These are phyloP conservation scores for Coccyzus lansbergi DNA, from an alignment of 2,797 vertebrate genomes.

Conservation along the genomic window DNA sequence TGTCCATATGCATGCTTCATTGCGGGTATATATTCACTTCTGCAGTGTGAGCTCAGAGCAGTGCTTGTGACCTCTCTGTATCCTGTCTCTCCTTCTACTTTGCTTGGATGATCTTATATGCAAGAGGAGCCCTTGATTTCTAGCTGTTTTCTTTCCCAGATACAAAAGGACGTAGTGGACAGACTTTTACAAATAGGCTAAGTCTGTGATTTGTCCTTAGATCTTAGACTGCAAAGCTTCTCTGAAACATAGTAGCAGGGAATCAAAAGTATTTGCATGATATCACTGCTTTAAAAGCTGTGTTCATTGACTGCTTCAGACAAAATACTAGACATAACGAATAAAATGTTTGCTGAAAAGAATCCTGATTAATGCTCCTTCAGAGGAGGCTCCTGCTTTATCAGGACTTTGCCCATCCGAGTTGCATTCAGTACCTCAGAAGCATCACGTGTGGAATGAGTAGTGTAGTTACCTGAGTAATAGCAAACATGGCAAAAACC, in stretches of 20 bases:
- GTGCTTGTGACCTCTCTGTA: not conserved
- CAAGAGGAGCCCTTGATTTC: not conserved
- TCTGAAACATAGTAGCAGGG: not conserved
- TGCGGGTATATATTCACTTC: not conserved
- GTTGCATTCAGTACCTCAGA: rapidly evolving
- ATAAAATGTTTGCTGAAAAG: not conserved
- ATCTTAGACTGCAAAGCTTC: not conserved
- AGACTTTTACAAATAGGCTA: not conserved
- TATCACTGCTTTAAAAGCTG: not conserved
- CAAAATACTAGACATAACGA: not conserved
- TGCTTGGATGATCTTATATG: rapidly evolving
- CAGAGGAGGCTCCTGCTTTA: not conserved
- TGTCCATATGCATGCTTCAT: not conserved
- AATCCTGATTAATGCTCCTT: not conserved
- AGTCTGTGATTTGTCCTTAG: not conserved
- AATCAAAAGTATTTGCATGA: not conserved
- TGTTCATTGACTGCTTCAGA: not conserved
- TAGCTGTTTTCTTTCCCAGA: not conserved
- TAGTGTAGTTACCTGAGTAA: not conserved
- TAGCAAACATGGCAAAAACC: not conserved
- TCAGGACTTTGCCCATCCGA: not conserved
- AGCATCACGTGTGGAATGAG: not conserved
- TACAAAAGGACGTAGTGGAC: not conserved
- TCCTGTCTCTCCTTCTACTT: not conserved
- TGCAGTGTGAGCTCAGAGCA: not conserved